Base-by-base conservation (phyloP, 1,140 invertebrate species). In the Zaprionus davidi region DNA sequence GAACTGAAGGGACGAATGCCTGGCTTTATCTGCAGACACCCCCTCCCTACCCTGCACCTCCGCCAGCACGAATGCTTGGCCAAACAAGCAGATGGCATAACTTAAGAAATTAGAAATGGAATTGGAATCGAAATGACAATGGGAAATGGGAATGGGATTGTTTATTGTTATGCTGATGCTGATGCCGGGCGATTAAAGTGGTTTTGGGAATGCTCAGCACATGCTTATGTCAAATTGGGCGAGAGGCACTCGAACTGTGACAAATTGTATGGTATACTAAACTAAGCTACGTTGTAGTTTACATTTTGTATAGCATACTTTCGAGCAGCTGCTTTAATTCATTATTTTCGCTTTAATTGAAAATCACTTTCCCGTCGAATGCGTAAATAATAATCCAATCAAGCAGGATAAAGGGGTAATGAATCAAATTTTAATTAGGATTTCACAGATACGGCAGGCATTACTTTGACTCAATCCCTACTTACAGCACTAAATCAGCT, bases 1-100 rank as follows among this genome's bases (percentile, higher is more conserved):
- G 26, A 62, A 26, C 46, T 26, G 57, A 63, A 58, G 56, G 56
- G 26, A 57, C 26, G 41, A 17, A 46, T 46, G 46, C 46, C 46
- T 4, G 46, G 17, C 46, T 11, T 49, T 51, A 51, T 51, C 46
- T 46, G 41, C 41, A 44, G 38, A 3, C 26, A 34, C 36, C 36
- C 12, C 36, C 36, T 38, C 3, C 13, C 36, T 38, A 1, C 13
- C 4, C 12, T 15, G 9, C 11, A 3, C 36, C 36, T 12, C 6
- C 12, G 0, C 13, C 36, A 4, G 5, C 1, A 12, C 9, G 41
- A n/a, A 9, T 46, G 15, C 15, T 22, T 12, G 46, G 46, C 17
- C 46, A 49, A 49, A 49, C 46, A 49, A 49, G 46, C 46, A 49
- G 20, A 9, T 49, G 55, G 41, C 44, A 67, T 67, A 67, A 58